Percentiles rank a stretch among this genome's conserved stretches.
These are phyloP conservation scores for Neogobius melanostomus DNA, from an alignment of 2,113 vertebrate genomes.

Conservation along the genomic window DNA sequence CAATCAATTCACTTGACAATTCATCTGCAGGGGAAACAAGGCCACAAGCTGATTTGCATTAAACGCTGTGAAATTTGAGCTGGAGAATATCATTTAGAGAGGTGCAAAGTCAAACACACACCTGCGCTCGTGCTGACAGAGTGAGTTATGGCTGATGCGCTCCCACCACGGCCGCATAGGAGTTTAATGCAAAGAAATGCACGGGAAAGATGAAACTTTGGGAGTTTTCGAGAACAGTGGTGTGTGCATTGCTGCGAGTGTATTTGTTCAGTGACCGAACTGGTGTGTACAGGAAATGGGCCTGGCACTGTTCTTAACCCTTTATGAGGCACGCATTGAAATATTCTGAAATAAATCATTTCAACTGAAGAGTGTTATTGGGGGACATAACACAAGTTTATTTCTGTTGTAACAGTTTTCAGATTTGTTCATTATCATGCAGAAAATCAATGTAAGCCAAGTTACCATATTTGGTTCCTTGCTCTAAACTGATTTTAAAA, in stretches of 20 bases:
- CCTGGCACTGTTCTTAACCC: too few species aligned
- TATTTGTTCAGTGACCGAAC: too few species aligned
- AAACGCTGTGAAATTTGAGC: background rate
- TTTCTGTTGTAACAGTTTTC: too few species aligned
- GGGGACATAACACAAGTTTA: too few species aligned
- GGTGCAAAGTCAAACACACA: slow-evolving; percentile 11
- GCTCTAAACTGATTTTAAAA: too few species aligned
- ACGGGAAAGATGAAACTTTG: background rate
- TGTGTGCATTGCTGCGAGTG: background rate
- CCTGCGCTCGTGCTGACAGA: slow-evolving; percentile 13
- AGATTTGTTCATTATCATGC: too few species aligned
- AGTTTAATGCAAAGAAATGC: slow-evolving; percentile 25
- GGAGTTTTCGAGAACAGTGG: background rate
- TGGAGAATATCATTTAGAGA: slow-evolving; percentile 1
- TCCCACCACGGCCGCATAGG: slow-evolving; percentile 1
- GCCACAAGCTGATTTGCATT: slow-evolving; percentile 23
- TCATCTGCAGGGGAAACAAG: background rate
- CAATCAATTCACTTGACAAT: slow-evolving; percentile 8
- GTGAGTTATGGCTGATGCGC: slow-evolving; percentile 12
- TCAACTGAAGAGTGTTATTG: too few species aligned
- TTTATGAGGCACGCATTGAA: too few species aligned
- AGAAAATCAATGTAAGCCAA: too few species aligned
- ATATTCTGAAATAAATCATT: too few species aligned
- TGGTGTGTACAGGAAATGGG: too few species aligned
- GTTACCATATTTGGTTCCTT: too few species aligned